These are phyloP conservation scores for Oryctes rhinoceros DNA, from an alignment of 1,140 invertebrate genomes.

Conservation along the genomic window DNA sequence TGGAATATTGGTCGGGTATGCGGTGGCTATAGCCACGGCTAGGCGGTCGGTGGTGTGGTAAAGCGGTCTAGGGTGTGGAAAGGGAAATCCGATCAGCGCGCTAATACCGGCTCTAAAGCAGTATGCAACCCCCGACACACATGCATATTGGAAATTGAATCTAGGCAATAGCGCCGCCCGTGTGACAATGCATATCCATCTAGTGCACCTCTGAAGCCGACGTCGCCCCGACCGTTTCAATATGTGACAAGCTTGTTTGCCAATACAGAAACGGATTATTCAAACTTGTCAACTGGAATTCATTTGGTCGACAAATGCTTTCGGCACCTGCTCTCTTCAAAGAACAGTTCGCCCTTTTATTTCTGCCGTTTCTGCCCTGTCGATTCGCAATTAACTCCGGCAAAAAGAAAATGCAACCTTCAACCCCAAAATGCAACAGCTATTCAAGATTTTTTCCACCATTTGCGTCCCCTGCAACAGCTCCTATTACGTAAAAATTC, in stretches of 20 bases:
- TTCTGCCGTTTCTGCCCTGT: slow-evolving; percentile 23
- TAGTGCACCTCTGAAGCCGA: slow-evolving; percentile 48
- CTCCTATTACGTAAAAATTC: no score
- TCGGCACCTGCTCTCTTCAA: slow-evolving; percentile 43
- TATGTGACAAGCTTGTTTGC: slow-evolving; percentile 58
- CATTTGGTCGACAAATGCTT: slow-evolving; percentile 48
- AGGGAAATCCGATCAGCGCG: slow-evolving; percentile 50
- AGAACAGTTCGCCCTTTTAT: slow-evolving; percentile 46
- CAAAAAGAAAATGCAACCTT: slow-evolving; percentile 8
- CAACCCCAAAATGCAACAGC: background rate
- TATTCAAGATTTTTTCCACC: no score
- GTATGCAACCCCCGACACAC: slow-evolving; percentile 47
- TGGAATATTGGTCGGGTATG: slow-evolving; percentile 40
- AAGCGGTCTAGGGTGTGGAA: slow-evolving; percentile 27
- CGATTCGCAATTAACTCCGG: background rate
- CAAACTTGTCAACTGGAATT: slow-evolving; percentile 55
- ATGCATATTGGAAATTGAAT: slow-evolving; percentile 60
- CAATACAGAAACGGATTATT: slow-evolving; percentile 57
- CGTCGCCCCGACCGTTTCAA: slow-evolving; percentile 49
- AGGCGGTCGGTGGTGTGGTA: slow-evolving; percentile 38
- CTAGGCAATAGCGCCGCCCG: slow-evolving; percentile 54
- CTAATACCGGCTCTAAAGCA: slow-evolving; percentile 50
- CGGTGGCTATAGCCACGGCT: background rate
- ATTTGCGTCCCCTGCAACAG: no score
- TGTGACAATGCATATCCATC: slow-evolving; percentile 56